A percentile compares a stretch with the other conserved stretches of the same genome.
These are phyloP conservation scores for Carapus acus DNA, from an alignment of 2,797 vertebrate genomes.

Conservation along the genomic window DNA sequence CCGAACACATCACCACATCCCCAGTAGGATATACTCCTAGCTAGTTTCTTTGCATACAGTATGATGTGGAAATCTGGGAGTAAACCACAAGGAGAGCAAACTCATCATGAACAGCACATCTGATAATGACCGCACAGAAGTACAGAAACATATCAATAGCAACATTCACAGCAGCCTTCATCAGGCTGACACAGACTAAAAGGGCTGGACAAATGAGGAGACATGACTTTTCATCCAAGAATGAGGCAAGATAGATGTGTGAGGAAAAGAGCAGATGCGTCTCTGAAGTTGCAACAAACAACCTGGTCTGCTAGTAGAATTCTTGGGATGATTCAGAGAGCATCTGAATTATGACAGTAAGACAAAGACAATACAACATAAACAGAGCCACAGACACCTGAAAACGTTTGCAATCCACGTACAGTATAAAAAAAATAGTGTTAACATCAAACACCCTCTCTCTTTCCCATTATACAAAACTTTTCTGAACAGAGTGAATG, in stretches of 20 bases:
- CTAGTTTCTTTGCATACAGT: background rate
- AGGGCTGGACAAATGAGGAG: background rate
- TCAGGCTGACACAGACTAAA: background rate
- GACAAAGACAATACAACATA: conserved; percentile 16
- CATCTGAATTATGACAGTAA: conserved; percentile 4
- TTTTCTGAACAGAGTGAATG: no score
- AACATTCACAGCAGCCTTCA: background rate
- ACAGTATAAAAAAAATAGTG: no score
- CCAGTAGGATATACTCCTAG: conserved; percentile 9
- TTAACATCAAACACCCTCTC: background rate
- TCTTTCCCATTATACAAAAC: background rate
- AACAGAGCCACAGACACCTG: no score
- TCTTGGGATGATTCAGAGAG: no score
- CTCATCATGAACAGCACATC: background rate
- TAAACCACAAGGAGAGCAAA: conserved; percentile 6
- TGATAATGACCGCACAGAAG: background rate
- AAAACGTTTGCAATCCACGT: no score
- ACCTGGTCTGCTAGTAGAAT: background rate
- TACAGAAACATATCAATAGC: background rate
- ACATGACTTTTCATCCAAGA: background rate
- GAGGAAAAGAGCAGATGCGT: no score
- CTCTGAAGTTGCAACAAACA: no score
- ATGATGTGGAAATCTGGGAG: background rate
- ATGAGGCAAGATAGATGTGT: no score
- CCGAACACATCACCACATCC: conserved; percentile 28